These are phyloP conservation scores for Ectemnius lituratus DNA, from an alignment of 2,888 invertebrate species.

Conservation along the genomic window DNA sequence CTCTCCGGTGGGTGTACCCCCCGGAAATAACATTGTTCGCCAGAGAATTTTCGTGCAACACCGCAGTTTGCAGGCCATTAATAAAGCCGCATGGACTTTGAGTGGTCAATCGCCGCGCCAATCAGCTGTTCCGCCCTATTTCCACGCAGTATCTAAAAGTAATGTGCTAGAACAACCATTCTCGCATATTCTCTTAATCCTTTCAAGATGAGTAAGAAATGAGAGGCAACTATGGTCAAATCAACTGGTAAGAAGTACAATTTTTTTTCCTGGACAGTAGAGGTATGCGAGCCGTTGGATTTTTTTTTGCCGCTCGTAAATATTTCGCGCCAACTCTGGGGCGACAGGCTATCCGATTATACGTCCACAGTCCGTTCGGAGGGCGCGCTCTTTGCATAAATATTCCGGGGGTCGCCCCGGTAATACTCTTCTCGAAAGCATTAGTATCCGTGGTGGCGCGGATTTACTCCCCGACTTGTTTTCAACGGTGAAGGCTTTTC, in stretches of 20 bases:
- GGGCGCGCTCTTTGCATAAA: conserved; percentile 47
- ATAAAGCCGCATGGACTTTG: conserved; percentile 52
- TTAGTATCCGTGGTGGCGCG: background rate
- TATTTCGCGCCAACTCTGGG: conserved; percentile 45
- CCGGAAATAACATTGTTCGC: conserved; percentile 48
- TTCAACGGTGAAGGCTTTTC: too few relatives aligned
- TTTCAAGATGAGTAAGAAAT: too few relatives aligned
- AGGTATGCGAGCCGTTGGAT: conserved; percentile 37
- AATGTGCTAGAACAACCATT: too few relatives aligned
- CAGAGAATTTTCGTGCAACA: conserved; percentile 54
- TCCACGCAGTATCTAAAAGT: too few relatives aligned
- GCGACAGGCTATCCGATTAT: conserved; percentile 49
- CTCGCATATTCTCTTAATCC: too few relatives aligned
- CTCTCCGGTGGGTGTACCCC: too few relatives aligned
- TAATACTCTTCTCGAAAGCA: conserved; percentile 23
- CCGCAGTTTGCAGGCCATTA: conserved; percentile 53
- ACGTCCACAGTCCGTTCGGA: conserved; percentile 38
- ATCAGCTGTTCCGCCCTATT: background rate
- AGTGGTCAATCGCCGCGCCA: conserved; percentile 30
- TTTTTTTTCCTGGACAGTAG: conserved; percentile 18
- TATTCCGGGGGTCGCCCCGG: conserved; percentile 28
- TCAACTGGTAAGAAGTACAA: background rate
- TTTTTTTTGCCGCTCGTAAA: conserved; percentile 51
- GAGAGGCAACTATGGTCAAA: too few relatives aligned
- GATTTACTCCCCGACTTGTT: too few relatives aligned